Percentiles rank a stretch among this genome's conserved stretches.
These are phyloP conservation scores for Martes martes DNA, from an alignment of 2,113 vertebrate species.

Conservation along the genomic window DNA sequence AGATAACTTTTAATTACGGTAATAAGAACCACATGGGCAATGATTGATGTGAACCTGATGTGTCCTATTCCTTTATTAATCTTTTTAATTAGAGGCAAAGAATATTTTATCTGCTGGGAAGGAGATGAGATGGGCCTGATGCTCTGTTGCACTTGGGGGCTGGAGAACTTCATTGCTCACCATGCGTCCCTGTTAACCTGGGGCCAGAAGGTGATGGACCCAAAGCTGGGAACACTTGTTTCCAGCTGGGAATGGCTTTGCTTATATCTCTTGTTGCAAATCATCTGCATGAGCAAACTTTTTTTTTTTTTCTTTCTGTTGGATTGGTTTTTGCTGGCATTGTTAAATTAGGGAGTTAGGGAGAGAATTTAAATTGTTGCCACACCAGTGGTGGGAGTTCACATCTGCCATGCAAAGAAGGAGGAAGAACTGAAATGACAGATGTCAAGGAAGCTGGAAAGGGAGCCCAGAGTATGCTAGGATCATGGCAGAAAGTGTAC, in stretches of 20 bases:
- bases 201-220: conserved; percentile 77
- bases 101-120: conserved; percentile 89
- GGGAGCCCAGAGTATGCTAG: neutral
- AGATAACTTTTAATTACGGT: conserved; percentile 88
- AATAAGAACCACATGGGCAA: conserved; percentile 86
- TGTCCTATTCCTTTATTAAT: conserved; percentile 84
- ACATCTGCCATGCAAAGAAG: neutral
- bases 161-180: conserved; percentile 81
- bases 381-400: neutral
- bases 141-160: conserved; percentile 82
- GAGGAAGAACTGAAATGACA: neutral
- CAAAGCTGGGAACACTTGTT: conserved; percentile 39
- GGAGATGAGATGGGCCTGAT: conserved; percentile 81
- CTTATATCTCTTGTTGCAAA: neutral
- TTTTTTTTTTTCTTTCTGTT: neutral
- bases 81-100: conserved; percentile 86
- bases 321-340: neutral
- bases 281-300: neutral
- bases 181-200: conserved; percentile 79
- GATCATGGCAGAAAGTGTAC: neutral
- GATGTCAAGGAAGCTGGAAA: neutral
- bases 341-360: neutral
- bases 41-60: conserved; percentile 86
- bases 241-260: conserved; percentile 39
- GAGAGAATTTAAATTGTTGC: conserved; percentile 42